Conservation (phyloP, 2,113 vertebrate species). For the Bubo bubo region DNA sequence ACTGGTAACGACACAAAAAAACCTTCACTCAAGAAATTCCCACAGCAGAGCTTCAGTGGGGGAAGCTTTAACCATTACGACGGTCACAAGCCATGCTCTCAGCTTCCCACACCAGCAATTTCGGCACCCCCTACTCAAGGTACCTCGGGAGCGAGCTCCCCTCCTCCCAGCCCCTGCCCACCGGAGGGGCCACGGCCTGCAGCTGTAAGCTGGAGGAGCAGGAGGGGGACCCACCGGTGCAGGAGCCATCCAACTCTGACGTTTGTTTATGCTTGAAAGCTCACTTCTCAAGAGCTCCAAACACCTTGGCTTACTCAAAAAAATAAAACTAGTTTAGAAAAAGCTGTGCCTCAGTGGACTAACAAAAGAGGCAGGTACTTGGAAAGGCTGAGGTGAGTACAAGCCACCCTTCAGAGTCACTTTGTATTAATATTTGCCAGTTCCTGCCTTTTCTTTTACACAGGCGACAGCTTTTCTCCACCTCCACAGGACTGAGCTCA, state of each 20-base stretch:
- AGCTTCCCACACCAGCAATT: neutral
- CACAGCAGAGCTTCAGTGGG: neutral
- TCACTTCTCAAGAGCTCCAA: neutral
- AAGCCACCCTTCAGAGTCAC: neutral
- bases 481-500: constrained; percentile 11
- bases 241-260: fast-evolving
- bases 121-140: neutral
- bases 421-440: neutral
- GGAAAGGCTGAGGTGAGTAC: neutral
- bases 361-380: neutral
- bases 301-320: neutral
- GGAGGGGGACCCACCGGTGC: fast-evolving
- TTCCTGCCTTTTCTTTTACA: neutral
- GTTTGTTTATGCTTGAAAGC: neutral
- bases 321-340: neutral
- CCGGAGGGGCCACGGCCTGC: neutral
- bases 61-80: neutral
- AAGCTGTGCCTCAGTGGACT: neutral
- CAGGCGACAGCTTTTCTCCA: neutral
- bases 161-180: neutral
- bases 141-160: neutral
- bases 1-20: neutral
- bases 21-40: neutral
- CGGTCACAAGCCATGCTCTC: fast-evolving
- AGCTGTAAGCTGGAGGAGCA: fast-evolving